Percentiles rank a stretch among this genome's conserved stretches.
These are phyloP conservation scores for Syngnathus acus DNA, from an alignment of 2,797 vertebrate species.

Conservation along the genomic window DNA sequence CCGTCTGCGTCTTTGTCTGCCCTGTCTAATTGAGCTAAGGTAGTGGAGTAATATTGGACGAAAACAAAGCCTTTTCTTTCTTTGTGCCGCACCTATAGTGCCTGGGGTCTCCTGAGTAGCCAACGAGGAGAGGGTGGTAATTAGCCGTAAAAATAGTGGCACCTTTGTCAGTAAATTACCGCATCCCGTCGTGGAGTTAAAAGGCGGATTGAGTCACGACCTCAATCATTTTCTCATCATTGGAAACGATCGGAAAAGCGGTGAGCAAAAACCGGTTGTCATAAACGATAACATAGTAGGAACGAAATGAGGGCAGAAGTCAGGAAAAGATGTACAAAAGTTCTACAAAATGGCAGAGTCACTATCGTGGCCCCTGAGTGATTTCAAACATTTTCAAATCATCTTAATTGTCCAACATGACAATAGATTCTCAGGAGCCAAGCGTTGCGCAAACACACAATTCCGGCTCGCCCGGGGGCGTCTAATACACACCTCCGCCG, in stretches of 20 bases:
- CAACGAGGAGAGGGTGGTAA: constrained; percentile 10
- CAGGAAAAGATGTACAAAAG: no score
- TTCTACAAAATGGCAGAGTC: neutral
- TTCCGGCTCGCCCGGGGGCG: neutral
- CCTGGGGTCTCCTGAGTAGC: neutral
- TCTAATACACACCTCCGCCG: neutral
- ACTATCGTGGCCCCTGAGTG: neutral
- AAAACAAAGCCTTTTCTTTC: neutral
- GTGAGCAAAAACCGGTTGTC: neutral
- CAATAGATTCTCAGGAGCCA: neutral
- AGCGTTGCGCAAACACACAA: neutral
- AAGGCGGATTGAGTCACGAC: neutral
- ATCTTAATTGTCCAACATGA: neutral
- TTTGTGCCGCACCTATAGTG: neutral
- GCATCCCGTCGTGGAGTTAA: constrained; percentile 29
- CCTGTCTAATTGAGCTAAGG: constrained; percentile 31
- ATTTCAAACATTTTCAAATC: neutral
- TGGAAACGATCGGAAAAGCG: neutral
- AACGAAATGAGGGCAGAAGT: no score
- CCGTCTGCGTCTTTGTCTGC: neutral
- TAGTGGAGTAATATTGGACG: constrained; percentile 10
- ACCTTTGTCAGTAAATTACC: constrained; percentile 37
- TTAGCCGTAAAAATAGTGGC: constrained; percentile 41
- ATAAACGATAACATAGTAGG: no score
- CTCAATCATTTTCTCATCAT: neutral